Evolutionary conservation across 2,888 invertebrate species (phyloP), one percentile per base, ranked within the genome.

Genomic region (Adelphocoris suturalis): DNA sequence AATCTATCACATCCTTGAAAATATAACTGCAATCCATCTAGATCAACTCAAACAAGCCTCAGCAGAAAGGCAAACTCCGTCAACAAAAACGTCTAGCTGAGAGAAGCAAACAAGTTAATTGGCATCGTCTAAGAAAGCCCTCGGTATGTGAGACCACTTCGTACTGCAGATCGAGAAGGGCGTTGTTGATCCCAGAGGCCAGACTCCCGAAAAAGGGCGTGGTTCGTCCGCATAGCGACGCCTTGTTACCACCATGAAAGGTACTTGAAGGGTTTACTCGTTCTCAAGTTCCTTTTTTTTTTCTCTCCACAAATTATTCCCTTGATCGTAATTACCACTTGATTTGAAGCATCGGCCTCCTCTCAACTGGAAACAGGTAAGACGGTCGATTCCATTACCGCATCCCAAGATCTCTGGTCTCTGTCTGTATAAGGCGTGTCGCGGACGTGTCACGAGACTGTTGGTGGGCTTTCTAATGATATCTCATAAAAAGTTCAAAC

Each of bases 181-280:
- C n/a, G n/a, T n/a, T n/a, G n/a, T n/a, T n/a, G n/a, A n/a, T n/a
- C n/a, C n/a, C n/a, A n/a, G n/a, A n/a, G n/a, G n/a, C 16, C 19
- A 11, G 61, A 61, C 61, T 61, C 78, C 78, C 78, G 78, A 78
- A 78, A 78, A 78, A 78, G 78, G 78, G 78, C 46, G 78, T 78
- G 78, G 78, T 78, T n/a, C 78, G 78, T 78, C 78, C 37, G 37
- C 78, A 78, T 78, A 78, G 78, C 78, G 28, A 46, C 78, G 37
- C 37, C 78, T 78, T 78, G 78, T 78, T 46, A 78, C 28, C 61
- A 9, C 61, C 61, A 23, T 7, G 13, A 19, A 61, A 61, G 61
- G 61, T 61, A 19, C 61, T 61, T 2, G 19, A 61, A 61, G 61
- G 61, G 61, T n/a, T 61, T 61, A 61, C 61, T 23, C 61, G 61